phyloP scores from a whole-genome alignment of 2,113 vertebrate genomes.

The Bubo blakistoni region DNA sequence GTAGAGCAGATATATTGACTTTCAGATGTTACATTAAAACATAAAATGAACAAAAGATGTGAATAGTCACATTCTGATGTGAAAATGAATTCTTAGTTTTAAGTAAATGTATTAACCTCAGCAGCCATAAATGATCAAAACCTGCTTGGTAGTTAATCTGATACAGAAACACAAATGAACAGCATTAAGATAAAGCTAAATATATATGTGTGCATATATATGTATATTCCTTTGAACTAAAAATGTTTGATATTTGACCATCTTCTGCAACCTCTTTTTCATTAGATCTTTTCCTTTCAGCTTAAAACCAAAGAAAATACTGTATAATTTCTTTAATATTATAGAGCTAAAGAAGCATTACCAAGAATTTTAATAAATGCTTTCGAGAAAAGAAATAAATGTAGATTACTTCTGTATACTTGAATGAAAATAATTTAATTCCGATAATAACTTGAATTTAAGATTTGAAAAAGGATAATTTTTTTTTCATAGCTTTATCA shows the following conservation, averaged over 20 bases:
- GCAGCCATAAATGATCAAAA: background rate
- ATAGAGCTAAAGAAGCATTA: background rate
- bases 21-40: background rate
- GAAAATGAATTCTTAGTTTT: background rate
- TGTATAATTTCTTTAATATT: background rate
- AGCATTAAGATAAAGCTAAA: background rate
- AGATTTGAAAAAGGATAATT: background rate
- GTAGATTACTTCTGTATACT: background rate
- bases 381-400: background rate
- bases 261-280: background rate
- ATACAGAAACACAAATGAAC: background rate
- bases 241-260: background rate
- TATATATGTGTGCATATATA: background rate
- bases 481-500: background rate
- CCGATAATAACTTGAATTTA: background rate
- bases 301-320: background rate
- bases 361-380: background rate
- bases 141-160: background rate
- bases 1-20: background rate
- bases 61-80: background rate
- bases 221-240: background rate
- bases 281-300: background rate
- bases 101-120: background rate
- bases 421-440: conserved; percentile 18
- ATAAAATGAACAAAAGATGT: background rate